Conservation (phyloP, 2,888 invertebrate species). For the Plutella xylostella region DNA sequence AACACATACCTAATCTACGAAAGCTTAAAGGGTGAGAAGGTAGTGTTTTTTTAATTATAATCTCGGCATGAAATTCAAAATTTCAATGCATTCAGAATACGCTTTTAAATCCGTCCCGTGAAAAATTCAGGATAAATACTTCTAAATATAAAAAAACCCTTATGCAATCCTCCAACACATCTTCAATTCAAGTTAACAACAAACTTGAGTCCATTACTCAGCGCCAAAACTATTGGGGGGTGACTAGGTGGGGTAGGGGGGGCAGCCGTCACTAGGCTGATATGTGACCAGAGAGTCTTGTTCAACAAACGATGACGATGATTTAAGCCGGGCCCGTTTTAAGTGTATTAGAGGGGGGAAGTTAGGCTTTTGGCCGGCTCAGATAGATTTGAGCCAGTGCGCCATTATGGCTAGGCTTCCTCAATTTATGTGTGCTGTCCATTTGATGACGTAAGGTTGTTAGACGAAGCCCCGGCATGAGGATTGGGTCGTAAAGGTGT, state of each 20-base stretch:
- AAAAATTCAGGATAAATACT: no score
- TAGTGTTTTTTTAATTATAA: no score
- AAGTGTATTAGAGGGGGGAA: constrained; percentile 66
- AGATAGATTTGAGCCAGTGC: constrained; percentile 61
- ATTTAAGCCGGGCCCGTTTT: constrained; percentile 67
- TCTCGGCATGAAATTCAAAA: no score
- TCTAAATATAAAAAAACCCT: no score
- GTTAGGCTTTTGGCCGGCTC: constrained; percentile 57
- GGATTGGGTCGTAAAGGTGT: not conserved
- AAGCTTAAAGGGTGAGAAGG: no score
- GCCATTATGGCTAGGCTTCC: constrained; percentile 48
- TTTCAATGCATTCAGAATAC: no score
- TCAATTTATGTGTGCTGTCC: constrained; percentile 48
- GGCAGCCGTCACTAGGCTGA: constrained; percentile 51
- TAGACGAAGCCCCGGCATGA: constrained; percentile 2
- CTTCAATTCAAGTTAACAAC: no score
- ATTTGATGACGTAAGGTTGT: constrained; percentile 12
- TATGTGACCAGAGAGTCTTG: constrained; percentile 70
- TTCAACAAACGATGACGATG: constrained; percentile 71
- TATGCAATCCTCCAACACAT: no score
- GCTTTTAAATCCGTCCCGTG: no score
- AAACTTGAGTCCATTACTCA: no score
- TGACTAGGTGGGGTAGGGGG: constrained; percentile 22
- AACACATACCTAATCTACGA: no score
- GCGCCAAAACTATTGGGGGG: no score